Conservation (phyloP, 30 jellyfish, hydroid and myxozoan genomes). For the Hydractinia symbiolongicarpus region DNA sequence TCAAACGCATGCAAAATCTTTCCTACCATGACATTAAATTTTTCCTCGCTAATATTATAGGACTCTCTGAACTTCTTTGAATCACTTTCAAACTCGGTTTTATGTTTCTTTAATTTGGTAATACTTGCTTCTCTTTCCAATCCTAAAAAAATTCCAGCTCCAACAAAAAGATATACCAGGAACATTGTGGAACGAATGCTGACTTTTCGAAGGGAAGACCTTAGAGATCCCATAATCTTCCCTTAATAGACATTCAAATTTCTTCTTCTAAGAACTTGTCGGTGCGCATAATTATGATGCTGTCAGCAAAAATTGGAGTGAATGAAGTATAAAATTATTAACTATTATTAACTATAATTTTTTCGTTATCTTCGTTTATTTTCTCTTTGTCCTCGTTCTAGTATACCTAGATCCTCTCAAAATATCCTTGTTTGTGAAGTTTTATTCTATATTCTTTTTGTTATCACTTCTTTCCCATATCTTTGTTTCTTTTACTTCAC, state of each 20-base stretch:
- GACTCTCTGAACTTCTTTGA: not conserved
- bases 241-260: not conserved
- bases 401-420: too few species aligned
- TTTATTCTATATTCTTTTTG: too few species aligned
- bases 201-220: slow-evolving; percentile 47
- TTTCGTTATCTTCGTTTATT: too few species aligned
- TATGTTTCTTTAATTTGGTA: not conserved
- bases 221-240: slow-evolving; percentile 48
- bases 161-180: slow-evolving; percentile 63
- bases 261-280: too few species aligned
- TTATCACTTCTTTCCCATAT: too few species aligned
- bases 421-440: too few species aligned
- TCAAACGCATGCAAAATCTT: slow-evolving; percentile 27
- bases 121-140: slow-evolving; percentile 43
- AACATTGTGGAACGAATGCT: slow-evolving; percentile 63
- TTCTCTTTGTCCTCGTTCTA: too few species aligned
- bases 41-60: slow-evolving; percentile 43
- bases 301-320: too few species aligned
- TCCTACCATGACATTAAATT: slow-evolving; percentile 28
- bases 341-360: too few species aligned
- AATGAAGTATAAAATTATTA: too few species aligned
- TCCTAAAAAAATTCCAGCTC: slow-evolving; percentile 81
- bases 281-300: too few species aligned
- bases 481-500: too few species aligned
- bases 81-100: slow-evolving; percentile 6